phyloP scores from a whole-genome alignment of 2,888 invertebrate species.

The Nemotelus nigrinus region DNA sequence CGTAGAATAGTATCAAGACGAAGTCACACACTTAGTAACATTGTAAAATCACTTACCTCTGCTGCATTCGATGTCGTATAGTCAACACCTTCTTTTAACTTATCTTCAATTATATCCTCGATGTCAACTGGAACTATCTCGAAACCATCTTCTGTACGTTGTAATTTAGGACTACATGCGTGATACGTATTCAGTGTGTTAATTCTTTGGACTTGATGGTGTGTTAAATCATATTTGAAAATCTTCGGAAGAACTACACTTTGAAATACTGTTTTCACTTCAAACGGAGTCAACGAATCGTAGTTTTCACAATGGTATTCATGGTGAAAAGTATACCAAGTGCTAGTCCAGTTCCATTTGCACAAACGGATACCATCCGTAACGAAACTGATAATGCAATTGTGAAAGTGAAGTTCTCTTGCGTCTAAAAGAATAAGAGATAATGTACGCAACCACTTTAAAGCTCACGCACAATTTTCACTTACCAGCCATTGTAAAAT shows the following conservation, averaged over 20 bases:
- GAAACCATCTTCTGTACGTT: not conserved
- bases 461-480: too few relatives aligned
- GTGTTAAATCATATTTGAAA: not conserved
- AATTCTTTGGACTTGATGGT: not conserved
- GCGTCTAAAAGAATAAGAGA: too few relatives aligned
- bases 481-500: too few relatives aligned
- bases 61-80: too few relatives aligned
- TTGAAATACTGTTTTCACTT: conserved; percentile 6
- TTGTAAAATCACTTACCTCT: too few relatives aligned
- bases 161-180: not conserved
- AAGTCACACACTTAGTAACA: too few relatives aligned
- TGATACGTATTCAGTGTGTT: not conserved
- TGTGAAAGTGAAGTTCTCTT: not conserved
- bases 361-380: not conserved
- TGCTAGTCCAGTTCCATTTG: conserved; percentile 12
- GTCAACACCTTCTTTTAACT: too few relatives aligned
- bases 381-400: not conserved
- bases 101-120: not conserved
- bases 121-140: not conserved
- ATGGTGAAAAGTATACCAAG: not conserved
- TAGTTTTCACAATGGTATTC: not conserved
- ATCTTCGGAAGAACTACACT: not conserved
- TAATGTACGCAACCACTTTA: too few relatives aligned
- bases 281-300: not conserved
- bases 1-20: too few relatives aligned